Evolutionary conservation across 2,113 vertebrate species (phyloP).

Genomic region (Atrichornis clamosus): DNA sequence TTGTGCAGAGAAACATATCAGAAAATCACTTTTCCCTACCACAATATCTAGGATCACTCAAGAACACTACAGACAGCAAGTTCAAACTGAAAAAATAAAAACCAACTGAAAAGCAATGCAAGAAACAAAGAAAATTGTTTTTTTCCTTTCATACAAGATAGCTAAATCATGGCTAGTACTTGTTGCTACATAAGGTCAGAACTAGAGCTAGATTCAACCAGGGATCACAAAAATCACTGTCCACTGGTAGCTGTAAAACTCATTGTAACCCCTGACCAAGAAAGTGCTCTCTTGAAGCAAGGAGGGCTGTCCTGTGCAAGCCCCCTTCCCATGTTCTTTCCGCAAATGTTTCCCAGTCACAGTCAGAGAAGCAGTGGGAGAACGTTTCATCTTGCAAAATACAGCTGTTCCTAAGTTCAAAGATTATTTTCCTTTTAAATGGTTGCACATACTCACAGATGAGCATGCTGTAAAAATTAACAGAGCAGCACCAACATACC

Average conservation of each 20-base stretch:
- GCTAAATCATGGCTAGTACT: background rate
- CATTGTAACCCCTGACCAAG: background rate
- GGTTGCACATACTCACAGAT: background rate
- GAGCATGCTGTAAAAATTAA: background rate
- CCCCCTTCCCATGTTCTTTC: background rate
- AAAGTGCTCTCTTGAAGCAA: background rate
- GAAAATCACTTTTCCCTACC: background rate
- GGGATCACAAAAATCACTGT: background rate
- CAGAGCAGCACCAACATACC: background rate
- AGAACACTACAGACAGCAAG: background rate
- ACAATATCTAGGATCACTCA: background rate
- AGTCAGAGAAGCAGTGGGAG: background rate
- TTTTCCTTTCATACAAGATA: background rate
- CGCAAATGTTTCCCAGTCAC: rapidly evolving
- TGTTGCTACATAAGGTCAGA: background rate
- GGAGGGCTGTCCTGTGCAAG: background rate
- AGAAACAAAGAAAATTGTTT: background rate
- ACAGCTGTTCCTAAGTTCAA: background rate
- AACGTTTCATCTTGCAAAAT: background rate
- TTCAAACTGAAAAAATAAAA: background rate
- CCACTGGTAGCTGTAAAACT: background rate
- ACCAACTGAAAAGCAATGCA: background rate
- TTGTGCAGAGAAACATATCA: background rate
- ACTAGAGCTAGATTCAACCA: background rate
- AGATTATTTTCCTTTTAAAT: background rate